Conservation (phyloP, 23 tunicate genomes). For the Styela clava region DNA sequence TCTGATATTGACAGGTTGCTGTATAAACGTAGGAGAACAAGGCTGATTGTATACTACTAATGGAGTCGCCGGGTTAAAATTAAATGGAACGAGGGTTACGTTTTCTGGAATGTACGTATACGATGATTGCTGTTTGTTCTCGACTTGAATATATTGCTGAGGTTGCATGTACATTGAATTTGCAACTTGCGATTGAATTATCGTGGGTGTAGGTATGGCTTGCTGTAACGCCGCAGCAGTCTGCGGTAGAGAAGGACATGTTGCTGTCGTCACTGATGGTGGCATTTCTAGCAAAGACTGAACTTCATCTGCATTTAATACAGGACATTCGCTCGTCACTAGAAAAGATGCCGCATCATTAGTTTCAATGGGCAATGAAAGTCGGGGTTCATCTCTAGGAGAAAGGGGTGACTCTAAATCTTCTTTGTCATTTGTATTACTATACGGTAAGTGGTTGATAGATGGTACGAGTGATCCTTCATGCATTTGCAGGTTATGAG, state of each 20-base stretch:
- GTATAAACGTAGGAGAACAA: not conserved
- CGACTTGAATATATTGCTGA: not conserved
- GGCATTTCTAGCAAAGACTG: constrained; percentile 51
- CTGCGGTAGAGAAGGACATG: not conserved
- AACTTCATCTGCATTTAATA: constrained; percentile 81
- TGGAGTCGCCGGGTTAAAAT: not conserved
- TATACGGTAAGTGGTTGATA: not conserved
- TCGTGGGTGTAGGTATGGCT: not conserved
- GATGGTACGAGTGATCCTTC: not conserved
- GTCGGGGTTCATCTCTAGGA: constrained; percentile 30
- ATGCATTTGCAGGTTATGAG: not conserved
- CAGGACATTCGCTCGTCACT: constrained; percentile 74
- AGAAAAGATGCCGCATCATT: constrained; percentile 23
- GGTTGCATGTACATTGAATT: not conserved
- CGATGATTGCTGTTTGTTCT: not conserved
- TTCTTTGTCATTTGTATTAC: not conserved
- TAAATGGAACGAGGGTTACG: not conserved
- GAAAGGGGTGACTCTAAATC: constrained; percentile 25
- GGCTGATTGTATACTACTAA: not conserved
- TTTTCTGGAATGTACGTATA: not conserved
- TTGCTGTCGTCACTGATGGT: not conserved
- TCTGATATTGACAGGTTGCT: not conserved
- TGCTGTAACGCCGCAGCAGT: not conserved
- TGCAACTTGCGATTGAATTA: not conserved
- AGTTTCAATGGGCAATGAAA: constrained; percentile 21